phyloP scores from a whole-genome alignment of 2,113 vertebrate species.

The Myiozetetes cayanensis region DNA sequence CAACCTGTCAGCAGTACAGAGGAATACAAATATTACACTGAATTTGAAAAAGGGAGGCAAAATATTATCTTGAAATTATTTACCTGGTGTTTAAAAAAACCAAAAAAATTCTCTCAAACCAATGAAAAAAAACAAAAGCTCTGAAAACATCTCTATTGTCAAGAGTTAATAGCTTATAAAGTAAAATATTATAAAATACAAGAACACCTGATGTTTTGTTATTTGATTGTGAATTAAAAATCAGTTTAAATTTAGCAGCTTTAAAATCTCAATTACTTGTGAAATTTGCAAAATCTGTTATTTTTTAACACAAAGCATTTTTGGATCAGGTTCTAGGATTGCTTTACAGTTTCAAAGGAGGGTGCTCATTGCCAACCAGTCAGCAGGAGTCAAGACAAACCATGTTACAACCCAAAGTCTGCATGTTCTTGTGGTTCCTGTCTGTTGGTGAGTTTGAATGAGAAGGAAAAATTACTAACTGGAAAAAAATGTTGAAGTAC shows the following conservation, averaged over 20 bases:
- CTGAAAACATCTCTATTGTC: neutral
- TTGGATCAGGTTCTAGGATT: neutral
- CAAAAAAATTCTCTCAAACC: neutral
- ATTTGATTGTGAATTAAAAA: neutral
- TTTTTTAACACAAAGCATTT: neutral
- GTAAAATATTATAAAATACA: neutral
- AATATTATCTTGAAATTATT: neutral
- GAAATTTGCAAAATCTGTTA: neutral
- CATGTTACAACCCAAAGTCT: neutral
- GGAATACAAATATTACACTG: neutral
- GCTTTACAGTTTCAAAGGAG: neutral
- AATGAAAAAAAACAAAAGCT: neutral
- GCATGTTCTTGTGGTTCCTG: fast-evolving
- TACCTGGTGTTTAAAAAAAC: neutral
- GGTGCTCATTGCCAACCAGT: neutral
- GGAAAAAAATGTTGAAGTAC: neutral
- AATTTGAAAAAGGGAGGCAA: neutral
- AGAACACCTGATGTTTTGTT: neutral
- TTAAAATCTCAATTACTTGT: neutral
- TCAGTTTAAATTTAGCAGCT: neutral
- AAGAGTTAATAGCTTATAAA: neutral
- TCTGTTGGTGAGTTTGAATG: neutral
- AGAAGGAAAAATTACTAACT: neutral
- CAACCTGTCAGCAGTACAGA: neutral
- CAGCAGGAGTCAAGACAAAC: neutral